Conservation (phyloP, 2,888 invertebrate species). For the Blera fallax region DNA sequence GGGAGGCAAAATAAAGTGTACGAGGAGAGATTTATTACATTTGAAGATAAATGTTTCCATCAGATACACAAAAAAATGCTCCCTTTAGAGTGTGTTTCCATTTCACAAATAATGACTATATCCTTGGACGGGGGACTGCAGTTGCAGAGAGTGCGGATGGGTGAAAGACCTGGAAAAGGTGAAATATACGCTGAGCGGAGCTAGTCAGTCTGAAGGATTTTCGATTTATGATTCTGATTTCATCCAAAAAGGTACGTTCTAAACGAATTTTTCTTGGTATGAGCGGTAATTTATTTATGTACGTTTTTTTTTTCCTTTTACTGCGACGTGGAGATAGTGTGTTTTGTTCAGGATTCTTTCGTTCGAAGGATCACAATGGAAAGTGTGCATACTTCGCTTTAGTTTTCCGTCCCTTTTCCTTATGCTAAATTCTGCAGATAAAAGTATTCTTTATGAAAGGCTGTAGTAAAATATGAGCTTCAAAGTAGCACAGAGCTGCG, state of each 20-base stretch:
- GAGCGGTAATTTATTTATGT: background rate
- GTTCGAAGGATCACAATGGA: background rate
- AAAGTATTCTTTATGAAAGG: background rate
- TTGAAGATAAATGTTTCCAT: constrained; percentile 30
- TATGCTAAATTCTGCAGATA: background rate
- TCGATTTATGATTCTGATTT: constrained; percentile 32
- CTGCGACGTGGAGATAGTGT: background rate
- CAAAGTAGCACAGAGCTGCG: no score
- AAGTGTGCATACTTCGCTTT: background rate
- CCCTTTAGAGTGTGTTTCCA: background rate
- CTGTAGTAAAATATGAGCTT: no score
- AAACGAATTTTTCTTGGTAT: background rate
- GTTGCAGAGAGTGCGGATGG: background rate
- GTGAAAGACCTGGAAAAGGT: background rate
- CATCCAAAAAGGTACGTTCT: background rate
- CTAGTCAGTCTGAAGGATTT: constrained; percentile 3
- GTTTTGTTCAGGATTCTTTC: background rate
- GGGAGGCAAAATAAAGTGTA: background rate
- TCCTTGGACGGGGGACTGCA: background rate
- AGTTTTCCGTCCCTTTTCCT: background rate
- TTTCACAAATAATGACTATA: constrained; percentile 41
- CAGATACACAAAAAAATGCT: constrained; percentile 7
- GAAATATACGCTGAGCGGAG: background rate
- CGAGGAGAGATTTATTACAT: constrained; percentile 31
- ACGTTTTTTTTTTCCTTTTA: background rate